Evolutionary conservation across 2,888 invertebrate genomes (phyloP), one percentile per base, ranked within the genome.

Genomic region (Busseola fusca): DNA sequence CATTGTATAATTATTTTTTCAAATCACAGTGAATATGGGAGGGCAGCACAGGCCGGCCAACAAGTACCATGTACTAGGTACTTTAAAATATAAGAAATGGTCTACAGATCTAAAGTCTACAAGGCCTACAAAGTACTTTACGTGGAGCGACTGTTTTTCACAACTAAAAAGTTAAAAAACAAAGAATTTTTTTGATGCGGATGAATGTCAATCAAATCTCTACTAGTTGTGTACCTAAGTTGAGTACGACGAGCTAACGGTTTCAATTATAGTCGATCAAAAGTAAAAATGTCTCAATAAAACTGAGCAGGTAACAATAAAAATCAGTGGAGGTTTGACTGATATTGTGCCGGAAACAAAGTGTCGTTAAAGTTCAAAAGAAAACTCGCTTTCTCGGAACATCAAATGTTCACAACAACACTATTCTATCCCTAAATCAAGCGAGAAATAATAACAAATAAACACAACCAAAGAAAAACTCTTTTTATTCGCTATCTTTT

Each of bases 401-500:
- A 30, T n/a, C n/a, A 48, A 48, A 70, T 40, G 6, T 14, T 1
- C n/a, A 14, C 21, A 25, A 34, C 14, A 10, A 50, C 14, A 30
- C 12, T 16, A 25, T 21, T 50, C 2, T 14, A 30, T 21, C 14
- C 25, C 27, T 18, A 42, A 66, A 68, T 56, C 68, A 69, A 40
- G n/a, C 18, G 37, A 70, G 52, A 70, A 66, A 70, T 64, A 67
- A 72, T 72, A 75, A 66, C 69, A 79, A 76, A 79, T 69, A 77
- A 72, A 79, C 69, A 79, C 65, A 74, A 62, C 62, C 73, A 54
- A 74, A 67, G 62, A 75, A 75, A 74, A 74, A 71, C 64, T 65
- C 62, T 67, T 82, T 84, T 74, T 69, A 72, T 76, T 74, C 60
- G 59, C 50, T 82, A 76, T 86, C 73, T 77, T 81, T 74, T 78